These are phyloP conservation scores for Heterodera schachtii DNA, from an alignment of 1,140 invertebrate species.

Conservation along the genomic window DNA sequence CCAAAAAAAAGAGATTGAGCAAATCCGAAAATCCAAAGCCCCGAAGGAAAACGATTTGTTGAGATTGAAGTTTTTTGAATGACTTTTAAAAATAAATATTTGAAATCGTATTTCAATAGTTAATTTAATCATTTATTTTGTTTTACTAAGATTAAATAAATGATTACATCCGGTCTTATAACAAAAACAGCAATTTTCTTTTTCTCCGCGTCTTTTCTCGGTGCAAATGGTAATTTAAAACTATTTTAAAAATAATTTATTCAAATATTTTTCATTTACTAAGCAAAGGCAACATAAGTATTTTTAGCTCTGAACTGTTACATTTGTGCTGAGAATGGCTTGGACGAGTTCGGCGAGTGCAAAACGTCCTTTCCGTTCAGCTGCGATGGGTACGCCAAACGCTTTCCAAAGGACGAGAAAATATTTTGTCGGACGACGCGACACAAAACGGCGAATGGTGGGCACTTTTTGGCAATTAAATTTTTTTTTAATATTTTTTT, in stretches of 20 bases:
- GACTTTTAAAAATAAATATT: too few relatives aligned
- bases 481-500: slow-evolving; percentile 8
- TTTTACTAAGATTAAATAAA: too few relatives aligned
- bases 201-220: neutral
- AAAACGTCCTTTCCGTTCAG: slow-evolving; percentile 51
- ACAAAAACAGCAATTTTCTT: neutral
- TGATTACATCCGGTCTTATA: too few relatives aligned
- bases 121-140: too few relatives aligned
- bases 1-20: neutral
- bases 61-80: too few relatives aligned
- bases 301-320: slow-evolving; percentile 42
- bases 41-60: too few relatives aligned
- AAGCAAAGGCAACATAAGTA: neutral
- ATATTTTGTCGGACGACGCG: slow-evolving; percentile 54
- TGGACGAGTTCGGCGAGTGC: slow-evolving; percentile 56
- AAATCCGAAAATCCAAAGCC: neutral
- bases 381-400: slow-evolving; percentile 47
- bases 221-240: neutral
- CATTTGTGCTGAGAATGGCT: slow-evolving; percentile 48
- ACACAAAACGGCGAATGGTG: slow-evolving; percentile 37
- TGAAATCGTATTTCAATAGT: too few relatives aligned
- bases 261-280: neutral
- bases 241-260: neutral
- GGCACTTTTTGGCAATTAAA: neutral
- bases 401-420: slow-evolving; percentile 40